phyloP scores from a whole-genome alignment of 2,797 vertebrate species.

The Acrossocheilus fasciatus region DNA sequence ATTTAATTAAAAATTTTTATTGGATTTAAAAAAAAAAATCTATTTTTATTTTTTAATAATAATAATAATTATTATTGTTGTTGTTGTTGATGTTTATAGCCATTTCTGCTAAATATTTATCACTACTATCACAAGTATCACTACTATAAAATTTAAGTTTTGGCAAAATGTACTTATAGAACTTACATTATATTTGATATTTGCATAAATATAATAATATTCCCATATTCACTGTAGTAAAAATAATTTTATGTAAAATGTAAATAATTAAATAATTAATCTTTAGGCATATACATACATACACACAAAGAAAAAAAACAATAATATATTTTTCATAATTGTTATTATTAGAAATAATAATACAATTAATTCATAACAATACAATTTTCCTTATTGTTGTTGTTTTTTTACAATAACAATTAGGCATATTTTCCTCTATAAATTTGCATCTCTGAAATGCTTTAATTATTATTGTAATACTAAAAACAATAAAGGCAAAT shows the following conservation, averaged over 20 bases:
- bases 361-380: neutral
- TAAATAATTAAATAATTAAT: neutral
- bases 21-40: too few species aligned
- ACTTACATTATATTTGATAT: too few species aligned
- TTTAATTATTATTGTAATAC: too few species aligned
- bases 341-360: neutral
- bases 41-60: neutral
- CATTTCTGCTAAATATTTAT: neutral
- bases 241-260: neutral
- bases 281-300: neutral
- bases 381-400: neutral
- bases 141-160: too few species aligned
- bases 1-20: too few species aligned
- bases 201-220: neutral
- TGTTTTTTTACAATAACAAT: neutral
- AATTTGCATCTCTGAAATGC: neutral
- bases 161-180: too few species aligned
- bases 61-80: neutral
- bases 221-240: neutral
- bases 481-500: neutral
- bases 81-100: neutral
- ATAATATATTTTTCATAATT: neutral
- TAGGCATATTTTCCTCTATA: neutral
- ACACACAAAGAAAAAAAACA: neutral
- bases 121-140: too few species aligned